Evolutionary conservation across 2,113 vertebrate genomes (phyloP).

Genomic region (Gobius niger): DNA sequence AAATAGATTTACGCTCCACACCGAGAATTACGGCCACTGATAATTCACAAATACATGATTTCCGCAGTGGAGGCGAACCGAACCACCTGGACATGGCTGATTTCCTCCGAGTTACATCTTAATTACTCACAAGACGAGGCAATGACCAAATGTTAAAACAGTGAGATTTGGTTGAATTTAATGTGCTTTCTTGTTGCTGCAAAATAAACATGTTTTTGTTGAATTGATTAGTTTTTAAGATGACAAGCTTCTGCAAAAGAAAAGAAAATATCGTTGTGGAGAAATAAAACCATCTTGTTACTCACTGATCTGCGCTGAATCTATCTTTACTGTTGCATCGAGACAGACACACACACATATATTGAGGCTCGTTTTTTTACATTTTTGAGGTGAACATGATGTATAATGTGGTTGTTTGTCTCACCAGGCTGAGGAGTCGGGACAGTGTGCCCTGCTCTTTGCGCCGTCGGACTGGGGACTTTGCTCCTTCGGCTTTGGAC

Average conservation of each 20-base stretch:
- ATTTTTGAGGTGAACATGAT: neutral
- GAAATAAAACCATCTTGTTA: constrained; percentile 23
- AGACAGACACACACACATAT: constrained; percentile 46
- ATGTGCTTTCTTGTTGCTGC: neutral
- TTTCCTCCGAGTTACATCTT: too few relatives aligned
- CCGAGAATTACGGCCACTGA: too few relatives aligned
- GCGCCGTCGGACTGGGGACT: constrained; percentile 75
- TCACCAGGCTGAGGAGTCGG: constrained; percentile 81
- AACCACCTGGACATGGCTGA: too few relatives aligned
- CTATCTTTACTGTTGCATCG: constrained; percentile 63
- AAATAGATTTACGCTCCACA: too few relatives aligned
- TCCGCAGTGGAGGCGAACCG: too few relatives aligned
- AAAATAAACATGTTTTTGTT: constrained; percentile 25
- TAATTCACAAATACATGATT: too few relatives aligned
- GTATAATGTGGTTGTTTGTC: constrained; percentile 17
- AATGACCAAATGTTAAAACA: neutral
- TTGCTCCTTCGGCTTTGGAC: constrained; percentile 69
- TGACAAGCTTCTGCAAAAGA: constrained; percentile 21
- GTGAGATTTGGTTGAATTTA: neutral
- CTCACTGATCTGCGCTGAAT: constrained; percentile 62
- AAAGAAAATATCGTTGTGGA: neutral
- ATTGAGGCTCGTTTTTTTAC: constrained; percentile 12
- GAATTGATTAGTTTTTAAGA: constrained; percentile 46
- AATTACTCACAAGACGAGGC: neutral
- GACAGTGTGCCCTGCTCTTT: constrained; percentile 79